Base-by-base conservation (phyloP, 1,140 invertebrate genomes). In the Tetranychus urticae region DNA sequence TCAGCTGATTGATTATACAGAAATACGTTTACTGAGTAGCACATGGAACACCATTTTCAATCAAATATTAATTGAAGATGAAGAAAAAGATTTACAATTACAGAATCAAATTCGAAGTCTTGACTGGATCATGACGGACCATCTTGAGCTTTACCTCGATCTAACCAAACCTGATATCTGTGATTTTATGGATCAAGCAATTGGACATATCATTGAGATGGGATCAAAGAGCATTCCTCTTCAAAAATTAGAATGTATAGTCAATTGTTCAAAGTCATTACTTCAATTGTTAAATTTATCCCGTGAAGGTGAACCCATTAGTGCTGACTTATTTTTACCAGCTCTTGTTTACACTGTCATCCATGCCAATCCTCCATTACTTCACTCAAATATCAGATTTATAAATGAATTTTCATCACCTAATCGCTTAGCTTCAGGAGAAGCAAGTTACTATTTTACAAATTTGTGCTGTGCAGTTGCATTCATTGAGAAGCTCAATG, bases 361-460 rank as follows among this genome's bases (percentile, higher is more conserved):
- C 12, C 94, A 94, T 76, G 91, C 92, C 13, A 99, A 99, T 77
- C 96, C 96, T 1, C 89, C 92, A 1, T 78, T 91, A 13, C 77
- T 99, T 1, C 92, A 97, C 69, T 97, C 91, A 68, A 98, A 99
- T 72, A 91, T 98, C 54, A 87, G 94, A 71, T 98, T 88, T 73
- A 88, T 69, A 12, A 68, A 72, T 7, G 66, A 75, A 42, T 97
- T 97, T 74, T 89, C 90, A 62, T 89, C 90, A 72, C 88, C 90
- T 7, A 82, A 80, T 62, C 77, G 88, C 45, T 75, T 97, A 4
- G 91, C 93, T 84, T 89, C 87, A 64, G 94, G 94, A 34, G 93
- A 99, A 77, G 88, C 82, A 46, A 93, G 91, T 13, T 98, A 99
- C 75, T 97, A 94, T 73, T 98, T 98, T 73, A 97, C 93, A 31